Conservation (phyloP, 2,888 invertebrate species). For the Nomada fucata region DNA sequence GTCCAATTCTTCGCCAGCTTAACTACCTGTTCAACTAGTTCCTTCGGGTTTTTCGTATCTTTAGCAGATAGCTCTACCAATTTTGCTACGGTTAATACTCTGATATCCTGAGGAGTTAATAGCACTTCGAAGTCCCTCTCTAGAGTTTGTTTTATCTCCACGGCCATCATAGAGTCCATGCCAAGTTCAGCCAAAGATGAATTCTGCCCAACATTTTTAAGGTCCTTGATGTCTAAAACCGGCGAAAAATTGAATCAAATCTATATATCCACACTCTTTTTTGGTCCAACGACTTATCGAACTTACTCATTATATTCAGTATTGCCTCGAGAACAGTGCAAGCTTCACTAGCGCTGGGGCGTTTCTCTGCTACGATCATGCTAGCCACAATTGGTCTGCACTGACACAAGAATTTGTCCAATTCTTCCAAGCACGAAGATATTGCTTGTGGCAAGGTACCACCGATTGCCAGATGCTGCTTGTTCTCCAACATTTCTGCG, state of each 20-base stretch:
- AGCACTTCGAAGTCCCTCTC: conserved; percentile 95
- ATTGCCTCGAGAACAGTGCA: conserved; percentile 90
- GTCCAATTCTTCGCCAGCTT: neutral
- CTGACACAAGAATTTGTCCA: conserved; percentile 90
- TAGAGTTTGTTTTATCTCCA: conserved; percentile 96
- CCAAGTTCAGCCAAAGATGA: conserved; percentile 95
- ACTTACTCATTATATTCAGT: conserved; percentile 85
- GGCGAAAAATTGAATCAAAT: neutral
- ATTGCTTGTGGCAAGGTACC: conserved; percentile 95
- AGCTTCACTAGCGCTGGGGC: conserved; percentile 86
- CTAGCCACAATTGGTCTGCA: conserved; percentile 89
- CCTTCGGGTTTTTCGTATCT: neutral
- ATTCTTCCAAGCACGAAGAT: conserved; percentile 90
- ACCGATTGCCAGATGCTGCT: conserved; percentile 88
- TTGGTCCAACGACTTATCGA: neutral
- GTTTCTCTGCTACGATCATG: conserved; percentile 95
- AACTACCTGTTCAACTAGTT: neutral
- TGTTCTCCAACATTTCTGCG: conserved; percentile 90
- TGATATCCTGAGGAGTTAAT: conserved; percentile 93
- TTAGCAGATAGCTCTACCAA: conserved; percentile 83
- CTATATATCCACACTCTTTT: neutral
- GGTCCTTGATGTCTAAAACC: conserved; percentile 80
- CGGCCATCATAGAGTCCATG: conserved; percentile 98
- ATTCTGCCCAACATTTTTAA: conserved; percentile 89
- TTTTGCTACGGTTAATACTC: conserved; percentile 91